Conservation (phyloP, 2,797 vertebrate species). For the Sciurus vulgaris region DNA sequence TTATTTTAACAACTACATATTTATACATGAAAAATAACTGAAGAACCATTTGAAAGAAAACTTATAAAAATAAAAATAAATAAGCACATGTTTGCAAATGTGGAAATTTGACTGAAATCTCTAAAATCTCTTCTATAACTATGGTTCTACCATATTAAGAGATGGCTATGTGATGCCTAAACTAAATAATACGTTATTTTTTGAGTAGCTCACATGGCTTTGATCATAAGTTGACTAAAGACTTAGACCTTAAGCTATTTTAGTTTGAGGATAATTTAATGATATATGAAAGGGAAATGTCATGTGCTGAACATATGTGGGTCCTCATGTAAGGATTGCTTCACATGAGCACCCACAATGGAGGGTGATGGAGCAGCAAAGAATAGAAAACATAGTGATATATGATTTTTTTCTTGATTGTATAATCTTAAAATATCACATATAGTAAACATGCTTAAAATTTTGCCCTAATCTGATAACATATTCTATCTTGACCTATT, state of each 20-base stretch:
- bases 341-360: not conserved
- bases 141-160: not conserved
- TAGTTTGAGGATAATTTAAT: not conserved
- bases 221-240: not conserved
- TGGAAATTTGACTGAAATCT: not conserved
- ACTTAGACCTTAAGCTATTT: not conserved
- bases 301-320: not conserved
- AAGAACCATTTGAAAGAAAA: not conserved
- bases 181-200: not conserved
- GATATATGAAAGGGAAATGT: not conserved
- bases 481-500: not conserved
- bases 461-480: not conserved
- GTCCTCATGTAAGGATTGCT: not conserved
- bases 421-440: not conserved
- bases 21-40: not conserved
- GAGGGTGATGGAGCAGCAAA: fast-evolving
- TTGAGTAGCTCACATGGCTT: not conserved
- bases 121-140: not conserved
- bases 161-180: not conserved
- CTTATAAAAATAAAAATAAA: not conserved
- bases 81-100: not conserved
- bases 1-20: not conserved
- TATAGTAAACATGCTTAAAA: not conserved
- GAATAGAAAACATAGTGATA: not conserved
- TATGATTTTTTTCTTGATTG: not conserved